A percentile compares a stretch with the other conserved stretches of the same genome.
Conservation (phyloP, 1,140 invertebrate species). For the Aphaenogaster floridana region DNA sequence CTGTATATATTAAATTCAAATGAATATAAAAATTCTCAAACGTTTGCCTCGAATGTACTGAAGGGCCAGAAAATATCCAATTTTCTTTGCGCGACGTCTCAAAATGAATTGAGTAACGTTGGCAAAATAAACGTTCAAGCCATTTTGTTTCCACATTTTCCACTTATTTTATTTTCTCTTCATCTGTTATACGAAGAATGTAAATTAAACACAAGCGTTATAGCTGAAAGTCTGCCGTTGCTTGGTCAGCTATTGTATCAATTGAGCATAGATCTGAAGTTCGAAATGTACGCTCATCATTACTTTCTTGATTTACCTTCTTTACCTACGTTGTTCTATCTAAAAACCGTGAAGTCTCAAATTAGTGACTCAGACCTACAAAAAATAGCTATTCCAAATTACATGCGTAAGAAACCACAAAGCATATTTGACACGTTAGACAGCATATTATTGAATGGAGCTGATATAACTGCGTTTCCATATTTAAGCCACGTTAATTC, state of each 20-base stretch:
- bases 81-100: constrained; percentile 70
- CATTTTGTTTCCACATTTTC: constrained; percentile 91
- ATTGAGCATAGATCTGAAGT: constrained; percentile 92
- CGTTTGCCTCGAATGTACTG: constrained; percentile 77
- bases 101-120: constrained; percentile 70
- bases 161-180: constrained; percentile 92
- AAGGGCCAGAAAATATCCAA: constrained; percentile 74
- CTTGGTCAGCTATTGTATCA: constrained; percentile 93
- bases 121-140: constrained; percentile 90
- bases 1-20: constrained; percentile 89
- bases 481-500: constrained; percentile 91
- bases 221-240: constrained; percentile 90
- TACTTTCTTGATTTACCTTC: constrained; percentile 96
- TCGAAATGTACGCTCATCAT: constrained; percentile 91
- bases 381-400: constrained; percentile 89
- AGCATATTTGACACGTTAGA: constrained; percentile 91
- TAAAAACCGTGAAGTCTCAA: constrained; percentile 82
- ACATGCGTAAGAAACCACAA: constrained; percentile 89
- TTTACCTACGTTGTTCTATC: constrained; percentile 90
- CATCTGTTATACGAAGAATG: constrained; percentile 97
- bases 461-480: constrained; percentile 88
- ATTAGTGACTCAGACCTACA: constrained; percentile 88
- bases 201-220: constrained; percentile 91
- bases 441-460: constrained; percentile 87
- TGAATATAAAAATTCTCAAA: constrained; percentile 84